Evolutionary conservation across 2,113 vertebrate species (phyloP).

Genomic region (Narcine bancroftii): DNA sequence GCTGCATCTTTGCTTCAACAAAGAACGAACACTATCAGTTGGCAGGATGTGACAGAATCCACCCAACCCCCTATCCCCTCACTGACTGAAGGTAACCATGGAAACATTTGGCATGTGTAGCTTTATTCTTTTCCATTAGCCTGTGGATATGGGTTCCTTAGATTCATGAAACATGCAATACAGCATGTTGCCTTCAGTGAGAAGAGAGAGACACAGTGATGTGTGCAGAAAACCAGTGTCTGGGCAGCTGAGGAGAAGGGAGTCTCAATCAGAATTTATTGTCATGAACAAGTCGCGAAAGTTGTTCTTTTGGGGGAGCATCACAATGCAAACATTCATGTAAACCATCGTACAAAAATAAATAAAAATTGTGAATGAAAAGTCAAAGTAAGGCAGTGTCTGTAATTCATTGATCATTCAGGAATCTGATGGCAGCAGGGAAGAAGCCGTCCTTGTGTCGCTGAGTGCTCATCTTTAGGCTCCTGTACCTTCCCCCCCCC

Average conservation of each 20-base stretch:
- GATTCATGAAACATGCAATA: slow-evolving; percentile 33
- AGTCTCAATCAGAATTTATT: too few relatives aligned
- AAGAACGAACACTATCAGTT: not conserved
- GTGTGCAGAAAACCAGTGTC: not conserved
- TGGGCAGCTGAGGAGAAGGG: not conserved
- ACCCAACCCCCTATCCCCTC: slow-evolving; percentile 29
- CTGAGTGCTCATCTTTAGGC: too few relatives aligned
- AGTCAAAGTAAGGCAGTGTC: too few relatives aligned
- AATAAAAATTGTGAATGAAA: too few relatives aligned
- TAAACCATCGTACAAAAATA: too few relatives aligned
- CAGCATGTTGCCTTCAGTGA: not conserved
- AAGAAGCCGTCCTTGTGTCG: too few relatives aligned
- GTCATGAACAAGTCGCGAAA: too few relatives aligned
- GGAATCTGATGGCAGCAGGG: too few relatives aligned
- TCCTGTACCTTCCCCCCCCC: too few relatives aligned
- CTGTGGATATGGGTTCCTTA: slow-evolving; percentile 28
- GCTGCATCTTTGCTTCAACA: slow-evolving; percentile 1
- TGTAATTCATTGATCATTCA: too few relatives aligned
- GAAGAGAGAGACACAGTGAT: not conserved
- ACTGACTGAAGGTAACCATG: slow-evolving; percentile 31
- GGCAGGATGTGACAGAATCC: slow-evolving; percentile 17
- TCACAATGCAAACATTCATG: too few relatives aligned
- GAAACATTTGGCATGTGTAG: slow-evolving; percentile 32
- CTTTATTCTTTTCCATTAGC: slow-evolving; percentile 23
- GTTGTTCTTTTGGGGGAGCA: too few relatives aligned